Conservation (phyloP, 2,797 vertebrate genomes). For the Gymnothorax reevesii region DNA sequence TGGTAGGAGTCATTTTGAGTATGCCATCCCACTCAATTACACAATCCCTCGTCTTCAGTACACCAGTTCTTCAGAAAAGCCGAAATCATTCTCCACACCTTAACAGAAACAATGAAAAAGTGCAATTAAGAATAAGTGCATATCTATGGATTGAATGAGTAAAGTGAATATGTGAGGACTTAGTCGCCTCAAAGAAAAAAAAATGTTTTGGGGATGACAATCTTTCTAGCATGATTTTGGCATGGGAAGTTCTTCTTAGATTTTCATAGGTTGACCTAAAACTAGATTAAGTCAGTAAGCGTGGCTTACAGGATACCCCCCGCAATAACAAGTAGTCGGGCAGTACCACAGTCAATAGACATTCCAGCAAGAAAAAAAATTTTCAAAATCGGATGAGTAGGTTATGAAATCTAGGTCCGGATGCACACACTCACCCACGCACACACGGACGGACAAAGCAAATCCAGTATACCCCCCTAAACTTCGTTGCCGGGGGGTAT, state of each 20-base stretch:
- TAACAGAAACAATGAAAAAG: background rate
- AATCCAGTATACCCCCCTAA: too few relatives aligned
- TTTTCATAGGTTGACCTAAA: background rate
- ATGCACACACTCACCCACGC: too few relatives aligned
- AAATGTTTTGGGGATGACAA: background rate
- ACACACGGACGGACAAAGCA: too few relatives aligned
- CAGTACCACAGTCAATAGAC: too few relatives aligned
- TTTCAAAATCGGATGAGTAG: too few relatives aligned
- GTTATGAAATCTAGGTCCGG: too few relatives aligned
- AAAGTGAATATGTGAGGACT: background rate
- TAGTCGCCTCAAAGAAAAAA: background rate
- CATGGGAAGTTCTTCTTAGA: background rate
- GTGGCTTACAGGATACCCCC: too few relatives aligned
- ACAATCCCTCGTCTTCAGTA: background rate
- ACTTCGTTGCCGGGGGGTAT: too few relatives aligned
- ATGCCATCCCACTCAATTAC: background rate
- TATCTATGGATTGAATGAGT: background rate
- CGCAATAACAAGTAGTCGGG: too few relatives aligned
- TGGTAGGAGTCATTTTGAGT: background rate
- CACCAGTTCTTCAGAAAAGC: background rate
- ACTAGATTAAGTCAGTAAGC: too few relatives aligned
- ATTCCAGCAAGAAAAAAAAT: too few relatives aligned
- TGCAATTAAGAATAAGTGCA: background rate
- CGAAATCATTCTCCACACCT: background rate
- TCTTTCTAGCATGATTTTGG: background rate